A percentile compares a stretch with the other conserved stretches of the same genome.
Evolutionary conservation across 2,888 invertebrate genomes (phyloP).

Genomic region (Rhamnusium bicolor): DNA sequence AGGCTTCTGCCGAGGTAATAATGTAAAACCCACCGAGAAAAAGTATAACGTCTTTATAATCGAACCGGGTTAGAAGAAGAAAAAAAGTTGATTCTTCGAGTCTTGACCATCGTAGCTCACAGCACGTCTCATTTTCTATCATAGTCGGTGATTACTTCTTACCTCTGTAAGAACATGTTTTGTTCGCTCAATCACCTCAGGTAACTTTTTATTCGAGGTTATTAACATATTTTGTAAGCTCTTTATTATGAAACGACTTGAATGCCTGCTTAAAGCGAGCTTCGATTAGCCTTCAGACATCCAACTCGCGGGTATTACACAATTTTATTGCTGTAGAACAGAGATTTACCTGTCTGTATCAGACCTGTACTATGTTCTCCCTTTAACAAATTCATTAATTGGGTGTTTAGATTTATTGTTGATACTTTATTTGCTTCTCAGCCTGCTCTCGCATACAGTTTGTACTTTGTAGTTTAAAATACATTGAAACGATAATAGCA

Average conservation of each 20-base stretch:
- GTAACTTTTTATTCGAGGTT: constrained; percentile 60
- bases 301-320: constrained; percentile 36
- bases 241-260: constrained; percentile 59
- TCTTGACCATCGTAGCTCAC: constrained; percentile 35
- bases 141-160: constrained; percentile 49
- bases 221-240: constrained; percentile 65
- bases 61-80: constrained; percentile 39
- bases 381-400: background rate
- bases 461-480: too few species aligned
- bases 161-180: constrained; percentile 36
- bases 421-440: background rate
- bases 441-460: too few species aligned
- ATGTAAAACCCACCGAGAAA: constrained; percentile 37
- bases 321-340: constrained; percentile 32
- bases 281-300: constrained; percentile 54
- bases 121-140: constrained; percentile 54
- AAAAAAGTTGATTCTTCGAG: constrained; percentile 37
- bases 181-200: constrained; percentile 59
- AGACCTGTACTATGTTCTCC: background rate
- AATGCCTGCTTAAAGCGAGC: constrained; percentile 55
- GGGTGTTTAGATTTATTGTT: background rate
- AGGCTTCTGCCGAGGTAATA: constrained; percentile 29
- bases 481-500: too few species aligned
- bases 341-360: constrained; percentile 18
- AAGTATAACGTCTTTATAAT: constrained; percentile 56